Conservation (phyloP, 2,888 invertebrate genomes). For the Exocentrus adspersus region DNA sequence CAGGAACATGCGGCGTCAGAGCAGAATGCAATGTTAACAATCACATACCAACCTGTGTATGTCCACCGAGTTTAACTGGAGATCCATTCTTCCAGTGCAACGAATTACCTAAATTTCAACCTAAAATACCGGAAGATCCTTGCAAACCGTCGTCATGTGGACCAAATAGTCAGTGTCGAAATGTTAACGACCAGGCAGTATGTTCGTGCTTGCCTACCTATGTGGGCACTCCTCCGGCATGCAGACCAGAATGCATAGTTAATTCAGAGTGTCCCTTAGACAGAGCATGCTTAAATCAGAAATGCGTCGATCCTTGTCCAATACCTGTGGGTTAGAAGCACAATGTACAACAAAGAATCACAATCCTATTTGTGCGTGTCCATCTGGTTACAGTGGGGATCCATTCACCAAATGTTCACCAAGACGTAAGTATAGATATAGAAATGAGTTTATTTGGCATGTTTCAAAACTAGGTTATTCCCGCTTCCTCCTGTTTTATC, state of each 20-base stretch:
- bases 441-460: too few species aligned
- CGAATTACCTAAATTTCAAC: slow-evolving; percentile 66
- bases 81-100: slow-evolving; percentile 85
- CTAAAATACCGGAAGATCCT: slow-evolving; percentile 52
- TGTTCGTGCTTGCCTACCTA: background rate
- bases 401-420: slow-evolving; percentile 80
- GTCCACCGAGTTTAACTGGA: slow-evolving; percentile 79
- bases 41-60: slow-evolving; percentile 82
- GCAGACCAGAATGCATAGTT: slow-evolving; percentile 82
- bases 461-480: too few species aligned
- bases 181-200: background rate
- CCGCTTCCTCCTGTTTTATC: too few species aligned
- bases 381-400: slow-evolving; percentile 79
- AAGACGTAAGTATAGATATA: slow-evolving; percentile 64
- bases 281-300: slow-evolving; percentile 79
- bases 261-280: slow-evolving; percentile 82
- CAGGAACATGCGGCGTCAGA: slow-evolving; percentile 82
- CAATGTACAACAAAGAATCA: slow-evolving; percentile 86
- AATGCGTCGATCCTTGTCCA: slow-evolving; percentile 80
- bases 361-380: slow-evolving; percentile 86
- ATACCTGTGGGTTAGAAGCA: slow-evolving; percentile 84
- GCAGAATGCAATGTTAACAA: slow-evolving; percentile 83
- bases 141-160: background rate
- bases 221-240: slow-evolving; percentile 52
- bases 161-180: background rate